A percentile compares a stretch with the other conserved stretches of the same genome.
phyloP scores from a whole-genome alignment of 2,888 invertebrate species.

The Drosophila formosana region DNA sequence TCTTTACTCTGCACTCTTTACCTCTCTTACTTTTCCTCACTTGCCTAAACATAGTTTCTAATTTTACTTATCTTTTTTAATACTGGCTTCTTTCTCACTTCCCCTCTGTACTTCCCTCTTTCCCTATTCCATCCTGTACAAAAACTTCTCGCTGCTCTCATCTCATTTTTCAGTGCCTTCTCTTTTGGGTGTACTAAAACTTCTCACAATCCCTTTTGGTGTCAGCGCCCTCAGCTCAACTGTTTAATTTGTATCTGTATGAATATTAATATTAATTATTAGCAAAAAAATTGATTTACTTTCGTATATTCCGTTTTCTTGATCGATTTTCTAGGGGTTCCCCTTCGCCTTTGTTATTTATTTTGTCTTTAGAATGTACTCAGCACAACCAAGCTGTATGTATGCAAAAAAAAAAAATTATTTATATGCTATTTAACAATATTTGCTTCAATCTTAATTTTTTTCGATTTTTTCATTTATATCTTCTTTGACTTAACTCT shows the following conservation, averaged over 20 bases:
- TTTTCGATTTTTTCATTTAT: not conserved
- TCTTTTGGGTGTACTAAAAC: not conserved
- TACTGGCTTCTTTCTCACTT: not conserved
- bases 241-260: constrained; percentile 14
- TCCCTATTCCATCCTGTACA: no score
- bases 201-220: not conserved
- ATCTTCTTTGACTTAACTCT: constrained; percentile 18
- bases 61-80: not conserved
- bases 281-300: constrained; percentile 38
- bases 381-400: constrained; percentile 77
- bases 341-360: constrained; percentile 20
- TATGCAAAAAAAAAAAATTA: constrained; percentile 43
- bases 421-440: constrained; percentile 50
- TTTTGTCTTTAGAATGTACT: constrained; percentile 48
- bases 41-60: constrained; percentile 2
- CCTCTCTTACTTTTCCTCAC: not conserved
- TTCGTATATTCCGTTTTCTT: constrained; percentile 29
- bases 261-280: constrained; percentile 18
- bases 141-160: not conserved
- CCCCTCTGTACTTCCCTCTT: not conserved
- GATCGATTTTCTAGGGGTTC: constrained; percentile 12
- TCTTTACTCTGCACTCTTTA: not conserved
- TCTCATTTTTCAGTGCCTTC: not conserved
- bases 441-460: not conserved
- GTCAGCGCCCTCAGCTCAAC: constrained; percentile 11